Conservation (phyloP, 2,888 invertebrate species). For the Priocnemis perturbator region DNA sequence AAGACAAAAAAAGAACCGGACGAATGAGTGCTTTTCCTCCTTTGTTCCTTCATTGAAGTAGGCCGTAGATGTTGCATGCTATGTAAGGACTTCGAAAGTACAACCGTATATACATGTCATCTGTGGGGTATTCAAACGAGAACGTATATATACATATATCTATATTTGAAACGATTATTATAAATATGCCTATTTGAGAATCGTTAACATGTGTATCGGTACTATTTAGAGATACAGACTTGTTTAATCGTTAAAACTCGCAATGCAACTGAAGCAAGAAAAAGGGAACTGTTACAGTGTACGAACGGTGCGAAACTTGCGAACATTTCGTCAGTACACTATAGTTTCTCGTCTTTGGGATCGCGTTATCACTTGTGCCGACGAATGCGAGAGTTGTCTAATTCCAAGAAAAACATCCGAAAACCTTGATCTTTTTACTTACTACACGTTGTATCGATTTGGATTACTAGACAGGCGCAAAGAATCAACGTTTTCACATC, state of each 20-base stretch:
- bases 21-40: too few relatives aligned
- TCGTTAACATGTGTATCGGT: neutral
- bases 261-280: neutral
- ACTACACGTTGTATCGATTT: too few relatives aligned
- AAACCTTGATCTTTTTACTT: too few relatives aligned
- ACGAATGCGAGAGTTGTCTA: too few relatives aligned
- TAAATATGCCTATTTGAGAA: neutral
- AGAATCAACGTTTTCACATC: too few relatives aligned
- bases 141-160: neutral
- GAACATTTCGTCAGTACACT: too few relatives aligned
- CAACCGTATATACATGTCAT: slow-evolving; percentile 7
- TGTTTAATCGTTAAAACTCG: neutral
- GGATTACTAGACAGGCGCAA: too few relatives aligned
- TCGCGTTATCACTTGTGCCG: too few relatives aligned
- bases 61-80: neutral
- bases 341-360: too few relatives aligned
- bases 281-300: neutral
- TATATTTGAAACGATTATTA: slow-evolving; percentile 1
- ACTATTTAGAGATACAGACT: neutral
- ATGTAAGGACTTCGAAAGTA: slow-evolving; percentile 14
- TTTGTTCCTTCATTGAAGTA: slow-evolving; percentile 5
- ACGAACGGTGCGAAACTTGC: too few relatives aligned
- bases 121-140: neutral
- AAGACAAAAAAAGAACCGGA: too few relatives aligned
- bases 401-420: too few relatives aligned